These are phyloP conservation scores for Dasypus novemcinctus DNA, from an alignment of 2,113 vertebrate species.

Conservation along the genomic window DNA sequence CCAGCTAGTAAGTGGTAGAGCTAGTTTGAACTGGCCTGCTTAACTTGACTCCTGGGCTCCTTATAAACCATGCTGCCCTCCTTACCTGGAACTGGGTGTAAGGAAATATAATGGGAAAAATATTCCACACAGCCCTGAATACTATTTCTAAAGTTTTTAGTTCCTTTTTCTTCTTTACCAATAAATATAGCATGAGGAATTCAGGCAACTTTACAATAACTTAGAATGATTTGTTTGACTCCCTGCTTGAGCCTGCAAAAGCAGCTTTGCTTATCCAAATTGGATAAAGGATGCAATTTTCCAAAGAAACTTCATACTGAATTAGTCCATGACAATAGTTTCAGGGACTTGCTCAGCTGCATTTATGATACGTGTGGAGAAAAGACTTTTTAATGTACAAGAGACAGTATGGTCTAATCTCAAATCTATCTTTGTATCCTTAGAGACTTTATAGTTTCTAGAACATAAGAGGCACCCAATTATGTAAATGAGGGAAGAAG, in stretches of 20 bases:
- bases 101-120: not conserved
- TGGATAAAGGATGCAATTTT: slow-evolving; percentile 69
- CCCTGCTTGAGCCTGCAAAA: slow-evolving; percentile 23
- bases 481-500: not conserved
- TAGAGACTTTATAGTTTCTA: not conserved
- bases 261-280: slow-evolving; percentile 55
- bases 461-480: not conserved
- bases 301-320: slow-evolving; percentile 57
- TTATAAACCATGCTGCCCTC: not conserved
- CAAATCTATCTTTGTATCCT: not conserved
- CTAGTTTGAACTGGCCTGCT: not conserved
- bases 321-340: slow-evolving; percentile 61
- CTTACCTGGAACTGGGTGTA: not conserved
- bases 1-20: not conserved
- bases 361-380: not conserved
- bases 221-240: slow-evolving; percentile 56
- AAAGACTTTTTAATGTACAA: slow-evolving; percentile 3
- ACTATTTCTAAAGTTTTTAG: not conserved
- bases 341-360: not conserved
- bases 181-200: slow-evolving; percentile 29
- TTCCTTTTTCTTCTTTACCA: not conserved
- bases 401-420: not conserved
- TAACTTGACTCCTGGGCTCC: not conserved
- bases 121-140: not conserved
- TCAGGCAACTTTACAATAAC: slow-evolving; percentile 46